Base-by-base conservation (phyloP, 2,888 invertebrate species). In the Protodeltote pygarga region DNA sequence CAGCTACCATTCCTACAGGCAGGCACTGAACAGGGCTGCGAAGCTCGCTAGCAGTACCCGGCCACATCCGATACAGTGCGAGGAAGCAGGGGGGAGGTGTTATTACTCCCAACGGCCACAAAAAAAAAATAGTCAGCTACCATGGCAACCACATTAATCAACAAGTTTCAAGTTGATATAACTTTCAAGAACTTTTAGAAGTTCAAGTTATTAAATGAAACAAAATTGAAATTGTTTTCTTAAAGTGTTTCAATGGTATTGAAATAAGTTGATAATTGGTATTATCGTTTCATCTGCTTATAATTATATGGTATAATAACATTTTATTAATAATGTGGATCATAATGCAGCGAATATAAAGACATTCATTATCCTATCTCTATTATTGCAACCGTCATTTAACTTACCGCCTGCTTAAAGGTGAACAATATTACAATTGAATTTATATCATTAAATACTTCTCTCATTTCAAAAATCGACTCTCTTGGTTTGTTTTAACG, bases 351-450 rank as follows among this genome's bases (percentile, higher is more conserved):
- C 27, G 37, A 53, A 48, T 59, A 62, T 59, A 33, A 65, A 49
- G 48, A 37, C 49, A 65, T 62, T 62, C 58, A 62, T 62, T 51
- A 59, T 34, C 15, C 51, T 58, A 58, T 49, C 49, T 41, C 45
- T 55, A 50, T 39, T 48, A 66, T 39, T 39, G 39, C 52, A 31
- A 41, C 45, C 31, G 34, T 54, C 50, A 48, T 65, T 65, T 45
- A 50, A 44, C 33, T 48, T 34, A 42, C 49, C 52, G 49, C 34
- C 38, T 42, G 23, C 10, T 32, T 35, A 55, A 65, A 61, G 49
- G 57, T 49, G 49, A 57, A 50, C 52, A 55, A 59, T 59, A 59
- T 48, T 53, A 49, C 55, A 48, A 63, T 59, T 66, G 48, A 53
- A 65, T 55, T 55, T 55, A 48, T 44, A 60, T 55, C 38, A 59